Evolutionary conservation across 1,140 invertebrate genomes (phyloP).

Genomic region (Homarus americanus): DNA sequence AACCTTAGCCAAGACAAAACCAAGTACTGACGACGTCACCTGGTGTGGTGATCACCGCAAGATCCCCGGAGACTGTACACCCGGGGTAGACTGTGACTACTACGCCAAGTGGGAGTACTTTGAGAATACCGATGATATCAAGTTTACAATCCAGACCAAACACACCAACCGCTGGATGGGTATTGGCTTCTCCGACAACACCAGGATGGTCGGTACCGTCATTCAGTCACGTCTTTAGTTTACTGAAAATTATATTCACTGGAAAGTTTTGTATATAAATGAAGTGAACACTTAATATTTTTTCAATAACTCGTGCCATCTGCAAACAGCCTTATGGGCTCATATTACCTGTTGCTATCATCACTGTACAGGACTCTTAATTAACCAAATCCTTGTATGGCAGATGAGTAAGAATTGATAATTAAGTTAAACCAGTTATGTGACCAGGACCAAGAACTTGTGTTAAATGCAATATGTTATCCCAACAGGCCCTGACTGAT

Average conservation of each 20-base stretch:
- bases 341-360: too few species aligned
- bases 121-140: constrained; percentile 86
- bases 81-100: constrained; percentile 88
- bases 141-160: constrained; percentile 91
- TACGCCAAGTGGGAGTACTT: constrained; percentile 90
- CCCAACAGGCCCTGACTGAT: constrained; percentile 85
- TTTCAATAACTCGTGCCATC: too few species aligned
- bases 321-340: too few species aligned
- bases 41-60: constrained; percentile 88
- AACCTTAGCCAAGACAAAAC: background rate
- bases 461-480: background rate
- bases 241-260: too few species aligned
- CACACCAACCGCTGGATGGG: constrained; percentile 94
- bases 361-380: too few species aligned
- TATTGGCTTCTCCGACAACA: constrained; percentile 93
- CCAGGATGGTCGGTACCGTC: constrained; percentile 85
- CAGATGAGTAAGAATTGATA: too few species aligned
- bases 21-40: constrained; percentile 58
- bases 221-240: too few species aligned
- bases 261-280: background rate
- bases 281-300: too few species aligned
- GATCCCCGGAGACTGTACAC: constrained; percentile 85
- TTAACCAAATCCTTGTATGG: too few species aligned
- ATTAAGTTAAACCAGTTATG: too few species aligned
- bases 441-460: too few species aligned